These are phyloP conservation scores for Terebella lapidaria DNA, from an alignment of 2,888 invertebrate genomes.

Conservation along the genomic window DNA sequence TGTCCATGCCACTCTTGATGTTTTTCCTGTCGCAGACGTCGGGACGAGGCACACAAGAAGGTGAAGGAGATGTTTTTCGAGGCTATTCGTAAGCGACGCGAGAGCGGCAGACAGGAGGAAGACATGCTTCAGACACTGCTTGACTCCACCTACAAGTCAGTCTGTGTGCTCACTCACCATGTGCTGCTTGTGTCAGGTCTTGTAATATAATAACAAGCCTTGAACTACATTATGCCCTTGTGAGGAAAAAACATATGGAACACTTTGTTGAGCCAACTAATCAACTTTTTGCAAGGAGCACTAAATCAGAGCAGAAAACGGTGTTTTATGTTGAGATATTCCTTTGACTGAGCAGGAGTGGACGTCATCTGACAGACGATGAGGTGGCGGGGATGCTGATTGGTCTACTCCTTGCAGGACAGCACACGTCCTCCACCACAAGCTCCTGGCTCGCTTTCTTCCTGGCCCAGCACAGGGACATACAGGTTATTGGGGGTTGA, in stretches of 20 bases:
- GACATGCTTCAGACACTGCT: slow-evolving; percentile 44
- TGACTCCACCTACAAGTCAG: slow-evolving; percentile 41
- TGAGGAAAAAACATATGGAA: too few species aligned
- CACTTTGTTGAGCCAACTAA: too few species aligned
- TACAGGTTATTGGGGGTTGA: slow-evolving; percentile 29
- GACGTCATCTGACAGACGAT: slow-evolving; percentile 37
- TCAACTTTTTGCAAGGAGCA: too few species aligned
- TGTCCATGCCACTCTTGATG: too few species aligned
- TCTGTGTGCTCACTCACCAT: not conserved
- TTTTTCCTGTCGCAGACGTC: slow-evolving; percentile 24
- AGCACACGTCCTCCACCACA: slow-evolving; percentile 49
- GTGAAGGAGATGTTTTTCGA: slow-evolving; percentile 37
- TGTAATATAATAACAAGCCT: not conserved
- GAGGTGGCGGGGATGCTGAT: slow-evolving; percentile 46
- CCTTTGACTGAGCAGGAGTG: slow-evolving; percentile 23
- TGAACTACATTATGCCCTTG: too few species aligned
- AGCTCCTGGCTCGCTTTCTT: slow-evolving; percentile 41
- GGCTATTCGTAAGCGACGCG: slow-evolving; percentile 31
- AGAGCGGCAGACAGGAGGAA: slow-evolving; percentile 25
- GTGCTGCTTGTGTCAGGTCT: not conserved
- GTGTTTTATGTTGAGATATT: not conserved
- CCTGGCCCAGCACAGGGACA: slow-evolving; percentile 34
- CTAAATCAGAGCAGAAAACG: too few species aligned
- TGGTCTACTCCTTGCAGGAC: slow-evolving; percentile 42
- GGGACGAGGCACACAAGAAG: slow-evolving; percentile 37